phyloP scores from a whole-genome alignment of 2,113 vertebrate genomes.

The Triplophysa dalaica region DNA sequence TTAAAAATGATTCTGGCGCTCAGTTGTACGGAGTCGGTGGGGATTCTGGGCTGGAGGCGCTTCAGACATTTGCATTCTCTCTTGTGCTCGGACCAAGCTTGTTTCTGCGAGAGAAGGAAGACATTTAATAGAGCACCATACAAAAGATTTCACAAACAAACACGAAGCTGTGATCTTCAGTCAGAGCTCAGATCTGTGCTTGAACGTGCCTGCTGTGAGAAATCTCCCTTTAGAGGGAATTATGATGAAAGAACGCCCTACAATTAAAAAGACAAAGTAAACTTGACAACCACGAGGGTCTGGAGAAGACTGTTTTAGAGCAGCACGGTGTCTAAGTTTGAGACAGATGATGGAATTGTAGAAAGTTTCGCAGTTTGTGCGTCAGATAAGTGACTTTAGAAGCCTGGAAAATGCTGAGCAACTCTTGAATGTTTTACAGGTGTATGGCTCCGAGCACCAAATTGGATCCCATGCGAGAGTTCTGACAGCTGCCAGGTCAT shows the following conservation, averaged over 20 bases:
- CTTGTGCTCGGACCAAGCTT: conserved; percentile 87
- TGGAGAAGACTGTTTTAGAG: conserved; percentile 9
- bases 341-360: neutral
- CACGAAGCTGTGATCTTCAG: conserved; percentile 6
- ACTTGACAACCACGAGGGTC: conserved; percentile 17
- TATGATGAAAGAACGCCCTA: conserved; percentile 17
- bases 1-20: conserved; percentile 86
- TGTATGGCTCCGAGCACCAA: conserved; percentile 22
- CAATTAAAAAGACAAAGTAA: conserved; percentile 23
- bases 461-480: neutral
- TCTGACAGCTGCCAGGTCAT: neutral
- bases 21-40: conserved; percentile 90
- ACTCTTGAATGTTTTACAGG: neutral
- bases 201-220: neutral
- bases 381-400: neutral
- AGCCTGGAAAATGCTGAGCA: neutral
- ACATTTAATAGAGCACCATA: neutral
- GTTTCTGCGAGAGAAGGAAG: conserved; percentile 73
- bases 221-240: conserved; percentile 24
- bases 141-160: neutral
- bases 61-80: conserved; percentile 86
- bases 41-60: conserved; percentile 78
- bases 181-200: neutral
- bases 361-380: neutral
- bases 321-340: neutral